Evolutionary conservation across 2,113 vertebrate species (phyloP).

Genomic region (Spheniscus mendiculus): DNA sequence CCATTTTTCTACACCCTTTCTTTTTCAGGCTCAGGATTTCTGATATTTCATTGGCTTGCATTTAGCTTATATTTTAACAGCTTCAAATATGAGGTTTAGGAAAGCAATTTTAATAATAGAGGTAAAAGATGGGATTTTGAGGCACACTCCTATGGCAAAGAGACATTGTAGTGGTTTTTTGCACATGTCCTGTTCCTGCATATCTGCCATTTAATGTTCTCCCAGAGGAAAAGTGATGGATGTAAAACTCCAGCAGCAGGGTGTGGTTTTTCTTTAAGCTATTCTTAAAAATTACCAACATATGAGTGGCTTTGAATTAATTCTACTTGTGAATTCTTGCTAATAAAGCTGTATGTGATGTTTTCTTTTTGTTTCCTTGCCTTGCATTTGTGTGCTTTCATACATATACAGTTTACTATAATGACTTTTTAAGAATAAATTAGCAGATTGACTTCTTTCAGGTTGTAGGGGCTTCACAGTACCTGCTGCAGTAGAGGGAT

Average conservation of each 20-base stretch:
- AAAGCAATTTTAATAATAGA: background rate
- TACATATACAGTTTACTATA: background rate
- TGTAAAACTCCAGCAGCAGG: background rate
- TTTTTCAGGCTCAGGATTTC: background rate
- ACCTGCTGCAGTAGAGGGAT: background rate
- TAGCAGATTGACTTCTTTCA: background rate
- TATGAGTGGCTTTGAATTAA: background rate
- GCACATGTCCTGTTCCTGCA: background rate
- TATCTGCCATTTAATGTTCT: background rate
- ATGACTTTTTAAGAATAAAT: background rate
- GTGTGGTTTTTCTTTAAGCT: background rate
- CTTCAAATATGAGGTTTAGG: background rate
- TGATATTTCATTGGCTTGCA: background rate
- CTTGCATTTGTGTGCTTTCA: background rate
- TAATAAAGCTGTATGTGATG: background rate
- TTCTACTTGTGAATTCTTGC: background rate
- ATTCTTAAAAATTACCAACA: background rate
- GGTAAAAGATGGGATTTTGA: background rate
- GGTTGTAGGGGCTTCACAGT: background rate
- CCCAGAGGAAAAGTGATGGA: background rate
- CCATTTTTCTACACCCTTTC: background rate
- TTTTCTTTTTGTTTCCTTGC: background rate
- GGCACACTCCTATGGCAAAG: background rate
- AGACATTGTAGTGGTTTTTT: background rate
- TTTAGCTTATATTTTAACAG: background rate